Conservation (phyloP, 2,888 invertebrate species). For the Thyatira batis region DNA sequence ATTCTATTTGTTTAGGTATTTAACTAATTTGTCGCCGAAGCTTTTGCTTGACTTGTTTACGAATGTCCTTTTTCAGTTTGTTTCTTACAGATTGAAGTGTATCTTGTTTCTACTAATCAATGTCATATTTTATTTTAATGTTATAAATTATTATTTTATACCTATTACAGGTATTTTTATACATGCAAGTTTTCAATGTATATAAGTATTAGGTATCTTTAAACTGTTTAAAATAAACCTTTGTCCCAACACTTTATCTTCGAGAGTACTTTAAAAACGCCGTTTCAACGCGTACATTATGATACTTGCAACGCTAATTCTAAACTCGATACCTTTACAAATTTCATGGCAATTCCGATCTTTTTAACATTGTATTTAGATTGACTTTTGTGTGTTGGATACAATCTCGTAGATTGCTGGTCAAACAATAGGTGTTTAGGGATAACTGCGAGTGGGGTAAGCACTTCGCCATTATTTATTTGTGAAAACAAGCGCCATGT, state of each 20-base stretch:
- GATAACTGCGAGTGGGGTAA: constrained; percentile 25
- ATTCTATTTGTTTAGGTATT: background rate
- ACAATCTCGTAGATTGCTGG: constrained; percentile 15
- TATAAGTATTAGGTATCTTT: no score
- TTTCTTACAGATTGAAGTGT: no score
- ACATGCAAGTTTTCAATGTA: background rate
- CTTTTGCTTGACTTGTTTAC: no score
- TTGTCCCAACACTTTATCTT: background rate
- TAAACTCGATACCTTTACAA: background rate
- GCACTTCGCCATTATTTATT: constrained; percentile 35
- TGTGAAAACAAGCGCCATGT: constrained; percentile 27
- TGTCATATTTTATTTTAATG: no score
- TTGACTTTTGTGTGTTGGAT: constrained; percentile 1
- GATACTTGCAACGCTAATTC: background rate
- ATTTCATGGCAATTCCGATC: constrained; percentile 4
- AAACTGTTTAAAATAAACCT: background rate
- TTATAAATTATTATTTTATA: no score
- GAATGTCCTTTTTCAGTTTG: no score
- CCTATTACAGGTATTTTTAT: no score
- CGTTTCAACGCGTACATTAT: background rate
- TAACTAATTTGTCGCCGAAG: background rate
- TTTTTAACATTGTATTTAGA: background rate
- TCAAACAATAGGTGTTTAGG: constrained; percentile 32
- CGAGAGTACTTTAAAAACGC: background rate
- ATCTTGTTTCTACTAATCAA: no score